phyloP scores from a whole-genome alignment of 1,140 invertebrate species.

The Drosophila serrata region DNA sequence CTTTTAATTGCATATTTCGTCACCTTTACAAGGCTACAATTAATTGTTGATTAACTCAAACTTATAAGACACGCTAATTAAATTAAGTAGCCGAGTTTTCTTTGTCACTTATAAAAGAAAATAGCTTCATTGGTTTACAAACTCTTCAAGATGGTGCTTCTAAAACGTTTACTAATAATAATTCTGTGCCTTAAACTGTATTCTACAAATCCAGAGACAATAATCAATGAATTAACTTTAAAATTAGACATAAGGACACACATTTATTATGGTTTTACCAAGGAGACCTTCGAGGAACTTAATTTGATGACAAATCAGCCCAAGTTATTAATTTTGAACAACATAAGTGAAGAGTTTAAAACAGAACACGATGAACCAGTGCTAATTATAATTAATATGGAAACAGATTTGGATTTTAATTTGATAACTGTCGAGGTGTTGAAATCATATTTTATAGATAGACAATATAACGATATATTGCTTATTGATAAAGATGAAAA shows the following conservation, averaged over 20 bases:
- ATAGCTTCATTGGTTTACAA: constrained; percentile 10
- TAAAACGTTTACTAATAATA: background rate
- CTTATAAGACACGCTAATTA: constrained; percentile 6
- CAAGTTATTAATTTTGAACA: constrained; percentile 8
- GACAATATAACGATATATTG: constrained; percentile 35
- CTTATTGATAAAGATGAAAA: constrained; percentile 9
- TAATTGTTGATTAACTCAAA: background rate
- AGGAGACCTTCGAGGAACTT: background rate
- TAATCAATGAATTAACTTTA: constrained; percentile 14
- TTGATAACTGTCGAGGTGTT: background rate
- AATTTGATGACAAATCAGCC: background rate
- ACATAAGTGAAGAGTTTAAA: constrained; percentile 29
- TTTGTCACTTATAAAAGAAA: background rate
- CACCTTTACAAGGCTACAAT: background rate
- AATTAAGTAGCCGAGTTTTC: background rate
- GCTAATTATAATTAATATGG: constrained; percentile 16
- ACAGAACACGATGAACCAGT: constrained; percentile 26
- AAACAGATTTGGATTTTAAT: constrained; percentile 10
- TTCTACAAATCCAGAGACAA: background rate
- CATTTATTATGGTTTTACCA: constrained; percentile 16
- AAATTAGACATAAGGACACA: constrained; percentile 7
- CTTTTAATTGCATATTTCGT: constrained; percentile 3
- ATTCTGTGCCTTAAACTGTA: background rate
- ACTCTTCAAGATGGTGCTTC: constrained; percentile 15
- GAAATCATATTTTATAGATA: constrained; percentile 16